Conservation (phyloP, 2,797 vertebrate genomes). For the Babyrousa celebensis region DNA sequence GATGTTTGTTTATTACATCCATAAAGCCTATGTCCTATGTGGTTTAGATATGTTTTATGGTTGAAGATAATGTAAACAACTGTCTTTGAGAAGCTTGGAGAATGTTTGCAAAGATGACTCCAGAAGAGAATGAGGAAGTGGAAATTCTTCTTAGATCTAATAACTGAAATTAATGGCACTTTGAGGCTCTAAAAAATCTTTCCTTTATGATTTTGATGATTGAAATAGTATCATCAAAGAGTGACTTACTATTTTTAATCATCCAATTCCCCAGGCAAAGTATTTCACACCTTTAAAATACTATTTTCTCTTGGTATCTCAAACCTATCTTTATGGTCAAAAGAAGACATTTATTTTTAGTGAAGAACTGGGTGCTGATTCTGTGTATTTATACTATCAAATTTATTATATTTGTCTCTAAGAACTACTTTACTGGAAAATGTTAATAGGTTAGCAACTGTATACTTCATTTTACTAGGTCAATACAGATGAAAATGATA, state of each 20-base stretch:
- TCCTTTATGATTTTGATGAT: slow-evolving; percentile 47
- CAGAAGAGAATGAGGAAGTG: slow-evolving; percentile 71
- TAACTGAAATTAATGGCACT: slow-evolving; percentile 24
- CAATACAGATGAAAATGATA: slow-evolving; percentile 2
- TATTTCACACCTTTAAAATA: slow-evolving; percentile 10
- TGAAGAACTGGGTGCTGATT: background rate
- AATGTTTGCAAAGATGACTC: slow-evolving; percentile 60
- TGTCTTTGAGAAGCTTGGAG: slow-evolving; percentile 47
- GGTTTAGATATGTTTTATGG: background rate
- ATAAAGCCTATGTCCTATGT: background rate
- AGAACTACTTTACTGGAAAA: slow-evolving; percentile 58
- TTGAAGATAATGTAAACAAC: slow-evolving; percentile 46
- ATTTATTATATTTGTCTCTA: slow-evolving; percentile 12
- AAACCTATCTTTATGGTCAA: background rate
- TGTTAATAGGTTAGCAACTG: background rate
- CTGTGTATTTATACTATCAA: background rate
- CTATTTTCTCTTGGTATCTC: background rate
- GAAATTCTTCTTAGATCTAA: slow-evolving; percentile 34
- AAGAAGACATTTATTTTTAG: slow-evolving; percentile 27
- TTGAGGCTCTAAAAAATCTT: background rate
- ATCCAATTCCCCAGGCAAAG: background rate
- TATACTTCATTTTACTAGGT: slow-evolving; percentile 17
- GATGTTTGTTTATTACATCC: slow-evolving; percentile 46
- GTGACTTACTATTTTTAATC: slow-evolving; percentile 28
- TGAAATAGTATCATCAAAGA: slow-evolving; percentile 48